Conservation (phyloP, 2,888 invertebrate species). For the Amiota communis region DNA sequence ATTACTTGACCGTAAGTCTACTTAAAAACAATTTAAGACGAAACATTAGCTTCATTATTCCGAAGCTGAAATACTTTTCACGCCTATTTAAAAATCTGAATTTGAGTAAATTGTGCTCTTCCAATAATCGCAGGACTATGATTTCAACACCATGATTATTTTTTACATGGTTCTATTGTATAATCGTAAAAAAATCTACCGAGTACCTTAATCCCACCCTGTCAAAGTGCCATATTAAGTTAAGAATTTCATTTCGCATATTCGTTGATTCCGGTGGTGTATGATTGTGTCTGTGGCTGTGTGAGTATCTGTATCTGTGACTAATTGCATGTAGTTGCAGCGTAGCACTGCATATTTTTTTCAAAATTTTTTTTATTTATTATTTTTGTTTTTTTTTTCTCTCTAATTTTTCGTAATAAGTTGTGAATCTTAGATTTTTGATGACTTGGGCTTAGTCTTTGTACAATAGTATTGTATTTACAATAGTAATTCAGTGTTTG, state of each 20-base stretch:
- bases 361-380: too few relatives aligned
- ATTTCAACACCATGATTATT: too few relatives aligned
- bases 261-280: not conserved
- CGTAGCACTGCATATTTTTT: slow-evolving; percentile 14
- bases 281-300: slow-evolving; percentile 2
- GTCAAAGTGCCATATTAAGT: not conserved
- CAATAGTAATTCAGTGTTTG: slow-evolving; percentile 42
- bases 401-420: slow-evolving; percentile 55
- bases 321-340: slow-evolving; percentile 63
- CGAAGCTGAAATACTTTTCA: too few relatives aligned
- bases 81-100: too few relatives aligned
- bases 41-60: too few relatives aligned
- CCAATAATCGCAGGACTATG: too few relatives aligned
- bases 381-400: too few relatives aligned
- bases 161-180: too few relatives aligned
- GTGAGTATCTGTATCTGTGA: slow-evolving; percentile 53
- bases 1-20: too few relatives aligned
- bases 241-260: slow-evolving; percentile 2
- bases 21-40: too few relatives aligned
- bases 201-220: not conserved
- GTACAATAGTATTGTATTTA: slow-evolving; percentile 57
- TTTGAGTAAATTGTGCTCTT: too few relatives aligned
- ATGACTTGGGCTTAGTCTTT: slow-evolving; percentile 49
- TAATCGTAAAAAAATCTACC: too few relatives aligned
- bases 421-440: slow-evolving; percentile 46